These are phyloP conservation scores for Troides oblongomaculatus DNA, from an alignment of 2,888 invertebrate species.

Conservation along the genomic window DNA sequence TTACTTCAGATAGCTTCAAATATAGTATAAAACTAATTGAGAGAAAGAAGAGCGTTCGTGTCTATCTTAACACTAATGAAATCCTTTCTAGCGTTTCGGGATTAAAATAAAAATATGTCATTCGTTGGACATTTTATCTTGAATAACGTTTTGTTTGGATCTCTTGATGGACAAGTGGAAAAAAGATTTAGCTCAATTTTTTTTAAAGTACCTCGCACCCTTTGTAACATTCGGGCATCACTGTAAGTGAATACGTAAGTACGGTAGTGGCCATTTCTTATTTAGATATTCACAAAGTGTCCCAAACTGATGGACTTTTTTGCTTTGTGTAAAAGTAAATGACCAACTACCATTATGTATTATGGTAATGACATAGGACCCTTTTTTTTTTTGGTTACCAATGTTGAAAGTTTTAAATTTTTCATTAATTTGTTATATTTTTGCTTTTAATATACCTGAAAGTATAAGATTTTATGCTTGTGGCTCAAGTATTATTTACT, in stretches of 20 bases:
- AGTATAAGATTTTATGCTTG: too few species aligned
- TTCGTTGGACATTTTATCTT: neutral
- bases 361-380: neutral
- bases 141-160: neutral
- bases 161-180: neutral
- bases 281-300: constrained; percentile 17
- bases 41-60: too few species aligned
- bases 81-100: too few species aligned
- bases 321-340: constrained; percentile 16
- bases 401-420: too few species aligned
- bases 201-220: constrained; percentile 9
- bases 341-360: neutral
- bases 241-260: constrained; percentile 19
- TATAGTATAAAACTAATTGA: too few species aligned
- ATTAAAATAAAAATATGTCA: neutral
- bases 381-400: neutral
- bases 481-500: too few species aligned
- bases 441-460: too few species aligned
- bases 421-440: too few species aligned
- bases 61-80: too few species aligned
- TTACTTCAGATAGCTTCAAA: too few species aligned
- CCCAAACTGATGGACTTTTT: constrained; percentile 10
- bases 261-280: constrained; percentile 7
- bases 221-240: constrained; percentile 16
- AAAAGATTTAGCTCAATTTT: constrained; percentile 1